Evolutionary conservation across 2,113 vertebrate species (phyloP).

Genomic region (Suricata suricatta): DNA sequence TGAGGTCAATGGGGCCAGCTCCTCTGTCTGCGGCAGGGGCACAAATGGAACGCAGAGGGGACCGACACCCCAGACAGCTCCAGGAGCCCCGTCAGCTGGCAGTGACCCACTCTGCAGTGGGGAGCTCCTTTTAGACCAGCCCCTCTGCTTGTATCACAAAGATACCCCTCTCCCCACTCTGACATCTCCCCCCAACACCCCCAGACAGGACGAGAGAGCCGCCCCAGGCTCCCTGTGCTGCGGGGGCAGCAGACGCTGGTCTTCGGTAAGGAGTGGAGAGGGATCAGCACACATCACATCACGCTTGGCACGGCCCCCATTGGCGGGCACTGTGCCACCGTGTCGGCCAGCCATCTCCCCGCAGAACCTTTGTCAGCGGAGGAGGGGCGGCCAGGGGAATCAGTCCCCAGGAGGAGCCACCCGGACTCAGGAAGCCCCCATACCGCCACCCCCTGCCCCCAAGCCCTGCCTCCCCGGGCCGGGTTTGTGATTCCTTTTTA

Average conservation of each 20-base stretch:
- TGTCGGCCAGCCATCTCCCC: not conserved
- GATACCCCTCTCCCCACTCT: not conserved
- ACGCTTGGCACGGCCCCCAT: slow-evolving; percentile 49
- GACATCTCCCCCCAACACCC: not conserved
- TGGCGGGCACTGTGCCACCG: slow-evolving; percentile 41
- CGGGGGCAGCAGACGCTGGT: not conserved
- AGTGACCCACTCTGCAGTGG: not conserved
- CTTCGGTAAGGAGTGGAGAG: not conserved
- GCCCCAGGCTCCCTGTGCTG: not conserved
- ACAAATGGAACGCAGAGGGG: not conserved
- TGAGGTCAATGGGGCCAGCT: not conserved
- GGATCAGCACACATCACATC: slow-evolving; percentile 60
- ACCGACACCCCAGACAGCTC: too few relatives aligned
- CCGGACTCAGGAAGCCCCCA: not conserved
- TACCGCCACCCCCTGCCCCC: not conserved
- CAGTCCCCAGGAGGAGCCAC: not conserved
- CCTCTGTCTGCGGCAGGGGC: not conserved
- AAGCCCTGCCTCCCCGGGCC: not conserved
- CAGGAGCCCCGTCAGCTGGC: not conserved
- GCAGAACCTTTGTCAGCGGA: not conserved
- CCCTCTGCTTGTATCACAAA: not conserved
- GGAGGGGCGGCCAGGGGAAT: not conserved
- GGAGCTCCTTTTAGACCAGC: not conserved
- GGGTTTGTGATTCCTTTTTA: not conserved
- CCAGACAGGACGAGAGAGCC: not conserved